A percentile compares a stretch with the other conserved stretches of the same genome.
These are phyloP conservation scores for Drosophila obscura DNA, from an alignment of 1,140 invertebrate species.

Conservation along the genomic window DNA sequence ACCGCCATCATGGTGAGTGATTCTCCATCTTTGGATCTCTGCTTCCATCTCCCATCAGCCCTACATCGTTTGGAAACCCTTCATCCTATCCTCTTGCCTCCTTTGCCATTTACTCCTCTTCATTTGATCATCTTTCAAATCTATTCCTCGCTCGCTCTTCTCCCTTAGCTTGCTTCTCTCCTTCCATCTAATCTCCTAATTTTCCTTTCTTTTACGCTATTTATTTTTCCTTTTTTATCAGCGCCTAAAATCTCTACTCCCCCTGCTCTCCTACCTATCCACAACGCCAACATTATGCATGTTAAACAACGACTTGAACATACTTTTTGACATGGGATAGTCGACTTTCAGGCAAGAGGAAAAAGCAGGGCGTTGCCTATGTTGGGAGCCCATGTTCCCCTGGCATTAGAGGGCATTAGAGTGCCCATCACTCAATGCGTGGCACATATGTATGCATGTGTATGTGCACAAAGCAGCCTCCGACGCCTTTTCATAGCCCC, in stretches of 20 bases:
- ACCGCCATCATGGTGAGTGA: slow-evolving; percentile 97
- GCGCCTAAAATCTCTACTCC: too few species aligned
- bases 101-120: not conserved
- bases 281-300: too few species aligned
- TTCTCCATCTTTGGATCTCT: not conserved
- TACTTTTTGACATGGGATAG: slow-evolving; percentile 8
- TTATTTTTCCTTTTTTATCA: too few species aligned
- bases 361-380: slow-evolving; percentile 1
- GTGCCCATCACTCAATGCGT: not conserved
- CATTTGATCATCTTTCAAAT: not conserved
- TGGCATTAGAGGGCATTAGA: too few species aligned
- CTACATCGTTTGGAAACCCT: too few species aligned
- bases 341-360: not conserved
- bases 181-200: not conserved
- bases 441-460: not conserved
- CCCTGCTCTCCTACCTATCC: not conserved
- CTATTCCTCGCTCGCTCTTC: too few species aligned
- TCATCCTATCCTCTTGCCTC: too few species aligned
- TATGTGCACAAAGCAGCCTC: slow-evolving; percentile 41
- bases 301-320: slow-evolving; percentile 14
- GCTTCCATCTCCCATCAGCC: not conserved
- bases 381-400: too few species aligned
- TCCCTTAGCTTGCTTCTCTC: not conserved
- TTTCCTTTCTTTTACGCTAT: not conserved
- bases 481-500: slow-evolving; percentile 28